A percentile compares a stretch with the other conserved stretches of the same genome.
These are phyloP conservation scores for Leistus spinibarbis DNA, from an alignment of 2,888 invertebrate species.

Conservation along the genomic window DNA sequence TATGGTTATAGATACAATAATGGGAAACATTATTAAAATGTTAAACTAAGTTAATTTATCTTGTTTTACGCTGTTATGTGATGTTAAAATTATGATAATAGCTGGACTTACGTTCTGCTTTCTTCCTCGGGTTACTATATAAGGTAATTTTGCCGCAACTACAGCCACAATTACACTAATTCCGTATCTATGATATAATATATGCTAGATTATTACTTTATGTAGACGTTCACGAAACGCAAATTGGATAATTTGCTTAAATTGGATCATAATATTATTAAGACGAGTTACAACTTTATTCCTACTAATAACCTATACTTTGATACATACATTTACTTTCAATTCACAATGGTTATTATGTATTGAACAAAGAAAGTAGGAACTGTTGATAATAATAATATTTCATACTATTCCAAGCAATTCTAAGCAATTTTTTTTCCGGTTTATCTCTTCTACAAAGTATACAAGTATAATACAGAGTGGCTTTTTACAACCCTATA, in stretches of 20 bases:
- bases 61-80: neutral
- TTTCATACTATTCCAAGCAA: no score
- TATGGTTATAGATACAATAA: neutral
- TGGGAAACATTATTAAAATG: neutral
- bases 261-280: neutral
- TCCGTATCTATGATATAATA: neutral
- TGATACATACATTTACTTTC: neutral
- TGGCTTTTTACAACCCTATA: no score
- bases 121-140: neutral
- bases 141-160: neutral
- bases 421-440: no score
- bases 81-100: neutral
- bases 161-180: neutral
- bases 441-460: no score
- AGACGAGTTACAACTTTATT: neutral
- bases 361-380: neutral
- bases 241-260: neutral
- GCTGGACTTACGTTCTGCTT: neutral
- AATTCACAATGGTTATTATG: no score
- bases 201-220: neutral
- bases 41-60: neutral
- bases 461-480: no score
- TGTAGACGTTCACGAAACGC: neutral
- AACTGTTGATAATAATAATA: neutral
- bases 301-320: neutral